These are phyloP conservation scores for Phytoseiulus persimilis DNA, from an alignment of 2,888 invertebrate species.

Conservation along the genomic window DNA sequence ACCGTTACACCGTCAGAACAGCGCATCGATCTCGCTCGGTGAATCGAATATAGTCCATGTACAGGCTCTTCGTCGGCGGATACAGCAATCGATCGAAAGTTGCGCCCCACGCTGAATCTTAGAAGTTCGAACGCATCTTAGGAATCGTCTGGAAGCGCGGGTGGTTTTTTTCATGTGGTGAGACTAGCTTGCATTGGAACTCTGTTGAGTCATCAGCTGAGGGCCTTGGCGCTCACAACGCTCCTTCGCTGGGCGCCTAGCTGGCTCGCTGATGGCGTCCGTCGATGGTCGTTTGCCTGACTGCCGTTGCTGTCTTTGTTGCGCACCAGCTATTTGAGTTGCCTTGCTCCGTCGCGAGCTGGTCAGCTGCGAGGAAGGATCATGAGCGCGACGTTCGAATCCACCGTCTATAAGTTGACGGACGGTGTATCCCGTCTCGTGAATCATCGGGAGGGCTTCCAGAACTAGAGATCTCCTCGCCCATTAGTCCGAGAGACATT, in stretches of 20 bases:
- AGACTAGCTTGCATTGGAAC: not conserved
- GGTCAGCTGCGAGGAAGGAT: too few relatives aligned
- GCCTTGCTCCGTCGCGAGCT: too few relatives aligned
- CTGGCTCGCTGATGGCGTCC: not conserved
- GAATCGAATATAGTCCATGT: too few relatives aligned
- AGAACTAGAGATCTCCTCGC: not conserved
- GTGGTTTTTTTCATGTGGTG: not conserved
- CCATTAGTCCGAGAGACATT: not conserved
- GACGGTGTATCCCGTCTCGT: too few relatives aligned
- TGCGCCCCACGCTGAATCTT: not conserved
- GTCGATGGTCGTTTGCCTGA: not conserved
- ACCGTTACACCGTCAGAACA: too few relatives aligned
- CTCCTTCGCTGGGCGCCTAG: not conserved
- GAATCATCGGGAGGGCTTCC: not conserved
- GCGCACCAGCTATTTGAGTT: too few relatives aligned
- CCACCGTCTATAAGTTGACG: too few relatives aligned
- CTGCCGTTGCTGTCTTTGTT: not conserved
- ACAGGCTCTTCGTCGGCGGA: too few relatives aligned
- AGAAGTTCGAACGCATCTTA: not conserved
- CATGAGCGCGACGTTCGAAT: too few relatives aligned
- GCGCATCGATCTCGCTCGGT: too few relatives aligned
- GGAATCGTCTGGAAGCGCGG: not conserved
- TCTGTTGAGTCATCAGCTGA: not conserved
- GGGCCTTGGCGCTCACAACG: not conserved
- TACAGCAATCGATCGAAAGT: too few relatives aligned